Evolutionary conservation across 2,113 vertebrate genomes (phyloP).

Genomic region (Uria aalge): DNA sequence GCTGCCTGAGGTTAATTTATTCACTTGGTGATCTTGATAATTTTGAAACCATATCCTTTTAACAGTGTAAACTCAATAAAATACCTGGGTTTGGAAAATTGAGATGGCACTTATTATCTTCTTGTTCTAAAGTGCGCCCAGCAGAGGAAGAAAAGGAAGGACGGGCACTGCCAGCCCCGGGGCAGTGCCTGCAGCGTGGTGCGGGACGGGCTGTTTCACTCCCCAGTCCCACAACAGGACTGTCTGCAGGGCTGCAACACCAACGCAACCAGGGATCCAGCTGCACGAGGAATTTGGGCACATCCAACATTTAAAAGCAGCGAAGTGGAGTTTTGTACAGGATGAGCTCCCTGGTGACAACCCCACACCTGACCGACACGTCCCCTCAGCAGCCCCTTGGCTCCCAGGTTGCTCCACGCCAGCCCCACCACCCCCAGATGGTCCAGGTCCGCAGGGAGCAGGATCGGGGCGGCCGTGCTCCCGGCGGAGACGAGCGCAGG

Average conservation of each 20-base stretch:
- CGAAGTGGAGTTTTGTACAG: background rate
- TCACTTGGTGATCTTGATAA: background rate
- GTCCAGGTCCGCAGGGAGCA: too few relatives aligned
- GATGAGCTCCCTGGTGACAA: background rate
- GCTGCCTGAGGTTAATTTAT: background rate
- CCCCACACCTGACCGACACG: accelerated
- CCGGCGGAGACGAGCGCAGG: too few relatives aligned
- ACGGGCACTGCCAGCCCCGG: accelerated
- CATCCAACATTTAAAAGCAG: background rate
- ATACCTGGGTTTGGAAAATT: background rate
- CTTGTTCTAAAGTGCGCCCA: background rate
- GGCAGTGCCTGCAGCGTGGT: background rate
- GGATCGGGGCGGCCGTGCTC: background rate
- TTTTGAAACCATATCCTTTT: background rate
- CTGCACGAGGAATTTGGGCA: background rate
- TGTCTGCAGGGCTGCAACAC: accelerated
- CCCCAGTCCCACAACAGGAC: too few relatives aligned
- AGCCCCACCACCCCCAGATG: background rate
- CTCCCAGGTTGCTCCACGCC: background rate
- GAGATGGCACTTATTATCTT: background rate
- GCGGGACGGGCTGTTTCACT: too few relatives aligned
- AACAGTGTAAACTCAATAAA: background rate
- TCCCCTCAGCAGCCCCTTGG: background rate
- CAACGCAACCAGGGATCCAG: background rate
- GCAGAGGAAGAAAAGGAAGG: background rate